Evolutionary conservation across 35 echinoderm and acorn worm genomes (phyloP).

Genomic region (Hemicentrotus pulcherrimus): DNA sequence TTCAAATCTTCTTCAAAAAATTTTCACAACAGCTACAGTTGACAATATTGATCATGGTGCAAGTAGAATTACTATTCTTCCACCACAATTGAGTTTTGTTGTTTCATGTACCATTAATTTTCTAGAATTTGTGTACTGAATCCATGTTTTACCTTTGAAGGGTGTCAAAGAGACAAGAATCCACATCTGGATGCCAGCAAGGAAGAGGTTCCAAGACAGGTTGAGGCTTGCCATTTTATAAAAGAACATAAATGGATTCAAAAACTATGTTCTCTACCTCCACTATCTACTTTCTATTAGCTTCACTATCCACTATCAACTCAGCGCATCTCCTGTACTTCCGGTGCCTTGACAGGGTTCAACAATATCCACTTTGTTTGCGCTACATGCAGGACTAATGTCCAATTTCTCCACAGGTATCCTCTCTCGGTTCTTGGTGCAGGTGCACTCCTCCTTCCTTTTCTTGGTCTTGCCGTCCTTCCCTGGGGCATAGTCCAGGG

Average conservation of each 20-base stretch:
- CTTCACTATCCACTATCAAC: neutral
- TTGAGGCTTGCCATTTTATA: neutral
- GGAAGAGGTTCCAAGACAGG: neutral
- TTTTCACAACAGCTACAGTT: too few relatives aligned
- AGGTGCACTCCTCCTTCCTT: constrained; percentile 66
- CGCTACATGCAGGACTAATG: neutral
- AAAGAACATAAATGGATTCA: neutral
- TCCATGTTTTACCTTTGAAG: too few relatives aligned
- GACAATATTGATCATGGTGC: too few relatives aligned
- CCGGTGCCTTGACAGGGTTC: neutral
- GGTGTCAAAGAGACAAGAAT: too few relatives aligned
- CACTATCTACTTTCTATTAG: neutral
- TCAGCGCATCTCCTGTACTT: neutral
- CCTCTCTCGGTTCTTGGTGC: constrained; percentile 61
- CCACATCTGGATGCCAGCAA: too few relatives aligned
- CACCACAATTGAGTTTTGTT: too few relatives aligned
- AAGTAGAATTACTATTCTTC: too few relatives aligned
- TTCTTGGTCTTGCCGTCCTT: neutral
- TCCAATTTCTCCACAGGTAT: constrained; percentile 57
- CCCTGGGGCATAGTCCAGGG: neutral
- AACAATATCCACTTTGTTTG: neutral
- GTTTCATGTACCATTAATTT: too few relatives aligned
- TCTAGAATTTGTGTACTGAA: too few relatives aligned
- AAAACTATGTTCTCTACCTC: neutral
- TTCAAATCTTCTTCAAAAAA: too few relatives aligned